Evolutionary conservation across 92 coral and sea anemone genomes (phyloP), one percentile per base, ranked within the genome.

Genomic region (Epizoanthus ramosus): DNA sequence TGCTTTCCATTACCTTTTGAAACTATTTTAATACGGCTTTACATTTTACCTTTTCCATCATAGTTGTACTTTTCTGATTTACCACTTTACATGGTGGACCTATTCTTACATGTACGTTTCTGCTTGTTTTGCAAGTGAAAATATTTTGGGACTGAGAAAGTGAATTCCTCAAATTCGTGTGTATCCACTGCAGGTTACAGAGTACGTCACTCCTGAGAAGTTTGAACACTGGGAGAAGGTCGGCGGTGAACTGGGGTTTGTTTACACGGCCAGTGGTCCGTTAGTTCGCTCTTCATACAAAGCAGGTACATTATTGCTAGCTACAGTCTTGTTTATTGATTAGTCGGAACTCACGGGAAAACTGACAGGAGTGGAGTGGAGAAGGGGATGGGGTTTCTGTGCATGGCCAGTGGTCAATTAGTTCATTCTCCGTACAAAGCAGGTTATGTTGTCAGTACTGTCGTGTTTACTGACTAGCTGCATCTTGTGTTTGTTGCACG

Each of bases 341-440:
- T n/a, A n/a, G n/a, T n/a, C n/a, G n/a, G n/a, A n/a, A n/a, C n/a
- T n/a, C n/a, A n/a, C n/a, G n/a, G n/a, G n/a, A n/a, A 43, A 43
- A 43, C 9, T 24, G 28, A 1, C 68, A 2, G 28, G 16, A 17
- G 50, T 28, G 31, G 31, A 28, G 50, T 6, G 50, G 50, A 8
- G 7, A 43, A 9, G 50, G 7, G 7, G 50, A 8, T 96, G 15
- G 99, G 99, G 5, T 96, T 96, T 88, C 97, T 90, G 16, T 96
- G 94, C 83, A 94, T 97, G 19, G 99, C 99, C 2, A 96, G 98
- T 68, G 99, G 99, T 5, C 99, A 97, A 33, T 91, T 94, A 24
- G 98, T 96, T 18, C 91, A 98, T 33, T 96, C 99, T 2, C 94
- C 99, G 1, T 97, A 97, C 90, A 94, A 94, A 85, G 99, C 99